phyloP scores from a whole-genome alignment of 2,888 invertebrate species.

The Hydraecia micacea region DNA sequence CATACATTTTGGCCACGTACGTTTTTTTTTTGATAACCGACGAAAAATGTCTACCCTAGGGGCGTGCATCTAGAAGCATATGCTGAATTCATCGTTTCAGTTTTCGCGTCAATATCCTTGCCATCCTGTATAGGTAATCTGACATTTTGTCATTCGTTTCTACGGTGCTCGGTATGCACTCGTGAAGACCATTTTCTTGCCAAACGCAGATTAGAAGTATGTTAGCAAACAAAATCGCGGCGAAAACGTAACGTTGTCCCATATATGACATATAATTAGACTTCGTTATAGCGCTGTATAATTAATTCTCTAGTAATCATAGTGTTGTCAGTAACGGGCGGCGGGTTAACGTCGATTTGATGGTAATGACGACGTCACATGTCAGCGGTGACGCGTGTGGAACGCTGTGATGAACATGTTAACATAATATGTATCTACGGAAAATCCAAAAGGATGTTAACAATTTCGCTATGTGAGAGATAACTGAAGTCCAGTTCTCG shows the following conservation, averaged over 20 bases:
- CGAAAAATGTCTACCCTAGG: no score
- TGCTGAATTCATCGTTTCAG: no score
- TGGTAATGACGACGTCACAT: conserved; percentile 60
- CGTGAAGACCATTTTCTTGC: no score
- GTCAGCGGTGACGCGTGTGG: conserved; percentile 39
- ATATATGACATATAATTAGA: conserved; percentile 19
- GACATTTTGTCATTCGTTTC: no score
- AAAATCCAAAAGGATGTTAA: neutral
- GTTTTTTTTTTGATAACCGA: no score
- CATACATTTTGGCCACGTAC: no score
- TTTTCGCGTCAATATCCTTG: no score
- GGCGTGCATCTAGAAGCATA: no score
- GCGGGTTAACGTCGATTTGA: conserved; percentile 60
- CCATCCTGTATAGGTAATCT: no score
- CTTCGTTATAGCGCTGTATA: conserved; percentile 35
- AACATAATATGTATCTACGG: neutral
- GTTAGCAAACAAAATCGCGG: neutral
- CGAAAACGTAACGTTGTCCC: neutral
- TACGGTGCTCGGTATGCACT: no score
- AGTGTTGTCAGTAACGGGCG: conserved; percentile 54
- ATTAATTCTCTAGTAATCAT: conserved; percentile 64
- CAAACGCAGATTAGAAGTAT: neutral
- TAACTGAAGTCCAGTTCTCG: neutral
- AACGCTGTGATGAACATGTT: conserved; percentile 26
- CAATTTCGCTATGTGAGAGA: neutral